Evolutionary conservation across 2,113 vertebrate genomes (phyloP), one percentile per base, ranked within the genome.

Genomic region (Hemiprocne comata): DNA sequence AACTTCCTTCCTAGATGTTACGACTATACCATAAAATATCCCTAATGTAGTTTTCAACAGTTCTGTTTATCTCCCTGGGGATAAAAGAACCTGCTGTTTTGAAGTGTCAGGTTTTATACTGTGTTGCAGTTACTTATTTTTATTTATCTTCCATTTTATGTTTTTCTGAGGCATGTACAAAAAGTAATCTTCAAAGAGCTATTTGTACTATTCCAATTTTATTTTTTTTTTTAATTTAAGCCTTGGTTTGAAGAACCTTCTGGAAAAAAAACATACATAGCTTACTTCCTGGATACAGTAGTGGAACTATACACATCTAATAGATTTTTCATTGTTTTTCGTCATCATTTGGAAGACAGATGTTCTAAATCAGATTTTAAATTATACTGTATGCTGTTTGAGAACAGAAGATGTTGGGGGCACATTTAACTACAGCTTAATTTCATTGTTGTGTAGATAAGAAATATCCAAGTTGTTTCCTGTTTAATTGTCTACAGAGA

Each of bases 71-170:
- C 95, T 98, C 95, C 53, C 64, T 17, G 44, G 90, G 90, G 96
- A 97, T 91, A 96, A 96, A 97, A 95, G 97, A 97, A 94, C 51
- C 55, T 87, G 85, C 74, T 95, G 85, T 96, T 98, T 97, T 93
- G 94, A 98, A 98, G 97, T 97, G 96, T 96, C 97, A 97, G 86
- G 92, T 96, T 97, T 98, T 97, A 93, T 97, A 91, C 87, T 82
- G 88, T 93, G 75, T 87, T 96, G 89, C 89, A 81, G 46, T 61
- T 75, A 94, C 85, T 93, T 96, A 95, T 97, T 98, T 97, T 97
- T 97, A 97, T 98, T 98, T 97, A 97, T 98, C 62, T 95, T 95
- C 93, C 51, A 83, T 91, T 94, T 90, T 96, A 61, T 95, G 91
- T 91, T 98, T 96, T 96, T 97, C 92, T 93, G 86, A 97, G 84